These are phyloP conservation scores for Cotesia vestalis DNA, from an alignment of 1,140 invertebrate genomes.

Conservation along the genomic window DNA sequence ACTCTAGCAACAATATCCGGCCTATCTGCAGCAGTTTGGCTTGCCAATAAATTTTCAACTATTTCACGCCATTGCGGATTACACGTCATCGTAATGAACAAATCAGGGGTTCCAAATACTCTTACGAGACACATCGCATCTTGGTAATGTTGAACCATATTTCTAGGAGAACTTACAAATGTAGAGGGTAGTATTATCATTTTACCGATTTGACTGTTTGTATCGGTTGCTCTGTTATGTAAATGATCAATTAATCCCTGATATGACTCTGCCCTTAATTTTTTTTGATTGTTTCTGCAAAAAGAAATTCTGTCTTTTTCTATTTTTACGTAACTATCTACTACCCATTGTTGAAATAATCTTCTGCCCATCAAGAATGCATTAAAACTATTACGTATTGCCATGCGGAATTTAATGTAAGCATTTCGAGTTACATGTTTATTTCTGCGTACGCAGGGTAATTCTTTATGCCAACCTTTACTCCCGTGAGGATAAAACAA, in stretches of 20 bases:
- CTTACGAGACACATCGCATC: slow-evolving; percentile 61
- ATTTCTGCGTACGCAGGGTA: background rate
- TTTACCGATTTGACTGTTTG: slow-evolving; percentile 33
- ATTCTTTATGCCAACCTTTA: slow-evolving; percentile 28
- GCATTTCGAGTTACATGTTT: slow-evolving; percentile 27
- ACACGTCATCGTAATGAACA: slow-evolving; percentile 15
- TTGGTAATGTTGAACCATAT: slow-evolving; percentile 60
- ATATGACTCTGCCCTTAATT: slow-evolving; percentile 21
- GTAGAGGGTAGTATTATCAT: slow-evolving; percentile 53
- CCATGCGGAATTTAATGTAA: slow-evolving; percentile 21
- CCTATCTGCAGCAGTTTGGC: slow-evolving; percentile 51
- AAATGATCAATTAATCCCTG: slow-evolving; percentile 23
- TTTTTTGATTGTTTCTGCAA: slow-evolving; percentile 10
- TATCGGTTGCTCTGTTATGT: background rate
- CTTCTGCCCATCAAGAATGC: slow-evolving; percentile 14
- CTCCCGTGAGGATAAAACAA: slow-evolving; percentile 31
- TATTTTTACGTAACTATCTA: slow-evolving; percentile 31
- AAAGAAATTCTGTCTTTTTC: slow-evolving; percentile 29
- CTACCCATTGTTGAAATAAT: slow-evolving; percentile 30
- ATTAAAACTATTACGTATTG: slow-evolving; percentile 20
- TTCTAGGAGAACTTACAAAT: slow-evolving; percentile 53
- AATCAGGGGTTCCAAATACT: slow-evolving; percentile 61
- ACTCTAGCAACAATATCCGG: slow-evolving; percentile 45
- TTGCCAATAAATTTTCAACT: slow-evolving; percentile 49
- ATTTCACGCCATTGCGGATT: slow-evolving; percentile 54